A percentile compares a stretch with the other conserved stretches of the same genome.
Evolutionary conservation across 2,797 vertebrate species (phyloP).

Genomic region (Periophthalmus magnuspinnatus): DNA sequence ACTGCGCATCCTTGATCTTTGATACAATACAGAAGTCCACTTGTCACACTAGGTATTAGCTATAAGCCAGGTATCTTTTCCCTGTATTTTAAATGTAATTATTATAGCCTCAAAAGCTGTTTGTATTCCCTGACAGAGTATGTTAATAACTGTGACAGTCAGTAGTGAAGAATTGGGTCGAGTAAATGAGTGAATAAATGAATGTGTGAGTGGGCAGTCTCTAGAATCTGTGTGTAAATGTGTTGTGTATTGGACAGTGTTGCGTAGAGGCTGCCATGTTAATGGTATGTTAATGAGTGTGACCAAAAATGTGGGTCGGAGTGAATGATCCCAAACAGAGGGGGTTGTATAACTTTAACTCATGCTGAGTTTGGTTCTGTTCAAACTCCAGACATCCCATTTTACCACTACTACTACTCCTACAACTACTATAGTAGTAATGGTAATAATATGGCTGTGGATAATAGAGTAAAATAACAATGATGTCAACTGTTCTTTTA

Average conservation of each 20-base stretch:
- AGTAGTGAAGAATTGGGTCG: neutral
- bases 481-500: neutral
- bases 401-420: neutral
- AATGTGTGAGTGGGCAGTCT: slow-evolving; percentile 3
- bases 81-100: no score
- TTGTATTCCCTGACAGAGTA: neutral
- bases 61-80: no score
- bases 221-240: slow-evolving; percentile 11
- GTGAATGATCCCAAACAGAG: neutral
- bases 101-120: no score
- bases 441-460: no score
- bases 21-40: no score
- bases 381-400: neutral
- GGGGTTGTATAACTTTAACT: neutral
- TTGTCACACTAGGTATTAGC: no score
- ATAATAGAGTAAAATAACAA: no score
- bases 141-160: neutral
- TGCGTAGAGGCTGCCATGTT: slow-evolving; percentile 1
- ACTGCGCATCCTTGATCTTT: no score
- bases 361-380: neutral
- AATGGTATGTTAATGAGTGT: slow-evolving; percentile 7
- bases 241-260: neutral
- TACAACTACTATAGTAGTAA: neutral
- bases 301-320: slow-evolving; percentile 2
- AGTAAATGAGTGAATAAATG: neutral